Base-by-base conservation (phyloP, 2,797 vertebrate genomes). In the Champsocephalus esox region DNA sequence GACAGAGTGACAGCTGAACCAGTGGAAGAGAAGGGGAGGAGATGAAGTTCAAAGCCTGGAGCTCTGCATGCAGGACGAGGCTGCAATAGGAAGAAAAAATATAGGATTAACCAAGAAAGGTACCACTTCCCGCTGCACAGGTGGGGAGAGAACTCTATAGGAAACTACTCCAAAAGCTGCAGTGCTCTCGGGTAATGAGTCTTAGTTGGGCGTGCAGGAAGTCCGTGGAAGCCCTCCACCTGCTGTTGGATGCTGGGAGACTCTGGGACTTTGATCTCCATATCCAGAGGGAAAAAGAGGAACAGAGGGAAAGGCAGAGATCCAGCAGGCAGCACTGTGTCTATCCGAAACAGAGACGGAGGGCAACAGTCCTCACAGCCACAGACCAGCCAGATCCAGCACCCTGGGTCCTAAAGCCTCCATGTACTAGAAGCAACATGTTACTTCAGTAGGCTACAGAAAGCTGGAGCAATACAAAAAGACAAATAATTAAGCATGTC, bases 361-460 rank as follows among this genome's bases (percentile, higher is more conserved):
- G 64, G 68, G 70, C 77, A 78, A 75, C 80, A 68, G 58, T 50
- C 38, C 24, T 10, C 17, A 32, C 64, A 77, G 77, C 50, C 14
- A 44, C 12, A 77, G 66, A 49, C 2, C 45, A 1, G 10, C n/a
- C 41, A 19, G 7, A 32, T 0, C 16, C 4, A 49, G 68, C 50
- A 24, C 75, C 9, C 92, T 84, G 90, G 93, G 92, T 93, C 94
- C 90, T 92, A 94, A 69, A 50, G 93, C 92, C 90, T 82, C 59
- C 77, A 10, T 0, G 14, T 68, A 7, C 19, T 21, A 1, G 9
- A 9, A 24, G 17, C 10, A 12, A 45, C 12, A 13, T 14, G 6
- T 5, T 13, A 3, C n/a, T 19, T 10, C 21, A 61, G 48, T 0
- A 1, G 21, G 3, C 9, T 9, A 21, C 32, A 64, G 14, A 34